A percentile compares a stretch with the other conserved stretches of the same genome.
phyloP scores from a whole-genome alignment of 2,797 vertebrate species.

The Trichosurus vulpecula region DNA sequence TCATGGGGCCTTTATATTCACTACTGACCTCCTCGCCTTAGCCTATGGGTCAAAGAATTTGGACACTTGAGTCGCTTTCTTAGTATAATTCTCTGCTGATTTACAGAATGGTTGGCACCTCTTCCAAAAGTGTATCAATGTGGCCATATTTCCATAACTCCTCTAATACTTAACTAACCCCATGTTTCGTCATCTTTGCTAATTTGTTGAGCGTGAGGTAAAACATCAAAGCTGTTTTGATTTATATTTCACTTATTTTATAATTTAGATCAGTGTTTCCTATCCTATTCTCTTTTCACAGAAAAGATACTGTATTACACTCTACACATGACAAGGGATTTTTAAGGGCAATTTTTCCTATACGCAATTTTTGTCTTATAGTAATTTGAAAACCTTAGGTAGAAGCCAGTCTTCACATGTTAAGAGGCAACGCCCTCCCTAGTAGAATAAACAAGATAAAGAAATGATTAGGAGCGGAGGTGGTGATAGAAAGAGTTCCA shows the following conservation, averaged over 20 bases:
- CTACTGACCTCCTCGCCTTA: neutral
- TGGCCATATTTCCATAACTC: neutral
- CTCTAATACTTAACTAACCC: neutral
- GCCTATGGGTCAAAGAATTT: neutral
- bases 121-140: neutral
- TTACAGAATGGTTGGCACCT: neutral
- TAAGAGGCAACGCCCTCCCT: neutral
- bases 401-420: neutral
- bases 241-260: neutral
- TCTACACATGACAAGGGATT: neutral
- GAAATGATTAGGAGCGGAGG: neutral
- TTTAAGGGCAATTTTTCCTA: neutral
- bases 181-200: neutral
- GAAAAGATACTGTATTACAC: neutral
- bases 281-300: neutral
- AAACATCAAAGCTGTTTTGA: neutral
- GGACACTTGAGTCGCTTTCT: neutral
- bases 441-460: neutral
- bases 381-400: neutral
- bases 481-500: neutral
- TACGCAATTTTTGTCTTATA: neutral
- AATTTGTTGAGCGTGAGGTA: neutral
- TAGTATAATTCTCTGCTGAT: neutral
- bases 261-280: neutral
- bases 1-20: neutral